Evolutionary conservation across 2,797 vertebrate species (phyloP), one percentile per base, ranked within the genome.

Genomic region (Chaunax sp.): DNA sequence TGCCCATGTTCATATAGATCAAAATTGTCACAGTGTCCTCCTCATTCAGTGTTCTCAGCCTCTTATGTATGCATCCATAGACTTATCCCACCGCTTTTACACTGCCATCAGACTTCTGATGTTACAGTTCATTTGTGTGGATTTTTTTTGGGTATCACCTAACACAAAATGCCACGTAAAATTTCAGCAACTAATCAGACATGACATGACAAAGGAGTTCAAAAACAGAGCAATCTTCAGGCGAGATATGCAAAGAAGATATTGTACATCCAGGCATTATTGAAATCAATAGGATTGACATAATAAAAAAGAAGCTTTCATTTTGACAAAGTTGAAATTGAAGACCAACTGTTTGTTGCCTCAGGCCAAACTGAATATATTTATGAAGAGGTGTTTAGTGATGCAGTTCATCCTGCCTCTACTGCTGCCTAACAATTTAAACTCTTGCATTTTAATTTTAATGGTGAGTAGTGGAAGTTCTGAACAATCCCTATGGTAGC

Each of bases 261-360:
- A 40, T 19, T 52, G 30, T 46, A 55, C 37, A 62, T 56, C 14
- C 2, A 55, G 15, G 43, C 23, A 35, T 70, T 47, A 61, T 23
- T 76, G 66, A 64, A 35, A 69, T 72, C 43, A 55, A 18, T 55
- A 60, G 64, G 8, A 69, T 57, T 46, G 38, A 51, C 30, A 54
- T 19, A 30, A 44, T 35, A 55, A 67, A 70, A 67, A 70, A 30
- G 2, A 43, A 40, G 43, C 37, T 70, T 68, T 67, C 60, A 75
- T 79, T 44, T 59, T 35, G 43, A 61, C 61, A 72, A 26, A 66
- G 56, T 72, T 69, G 70, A 66, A 66, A 58, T 83, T 54, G 22
- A 58, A 51, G 60, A 76, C 46, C 28, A 40, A 66, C 14, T 30
- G 23, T 58, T 73, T 71, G 47, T 33, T 58, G 65, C 72, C 63